Conservation (phyloP, 2,888 invertebrate genomes). For the Tachina grossa region DNA sequence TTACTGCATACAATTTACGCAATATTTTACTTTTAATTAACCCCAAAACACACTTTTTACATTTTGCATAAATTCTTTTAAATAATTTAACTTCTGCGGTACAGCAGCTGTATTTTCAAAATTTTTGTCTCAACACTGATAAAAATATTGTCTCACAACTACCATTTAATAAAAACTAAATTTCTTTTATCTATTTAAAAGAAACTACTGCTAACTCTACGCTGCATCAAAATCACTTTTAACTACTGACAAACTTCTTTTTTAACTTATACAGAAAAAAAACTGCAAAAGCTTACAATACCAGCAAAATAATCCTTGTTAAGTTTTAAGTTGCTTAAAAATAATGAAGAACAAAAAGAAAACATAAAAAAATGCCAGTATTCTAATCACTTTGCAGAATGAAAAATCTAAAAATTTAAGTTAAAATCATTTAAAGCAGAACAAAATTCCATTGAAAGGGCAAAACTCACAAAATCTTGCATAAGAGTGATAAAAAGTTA, state of each 20-base stretch:
- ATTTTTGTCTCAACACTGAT: too few species aligned
- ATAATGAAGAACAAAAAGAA: not conserved
- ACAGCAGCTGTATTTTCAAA: too few species aligned
- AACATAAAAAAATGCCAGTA: not conserved
- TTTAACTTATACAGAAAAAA: not conserved
- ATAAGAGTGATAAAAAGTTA: conserved; percentile 7
- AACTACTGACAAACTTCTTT: not conserved
- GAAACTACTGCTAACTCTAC: not conserved
- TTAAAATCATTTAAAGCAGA: conserved; percentile 9
- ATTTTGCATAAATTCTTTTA: too few species aligned
- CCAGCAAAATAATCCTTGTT: conserved; percentile 15
- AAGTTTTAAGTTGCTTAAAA: conserved; percentile 38
- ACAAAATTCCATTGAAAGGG: not conserved
- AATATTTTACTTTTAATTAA: too few species aligned
- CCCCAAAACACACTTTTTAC: too few species aligned
- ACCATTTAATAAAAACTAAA: not conserved
- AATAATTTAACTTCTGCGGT: too few species aligned
- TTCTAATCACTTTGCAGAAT: not conserved
- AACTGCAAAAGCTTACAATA: not conserved
- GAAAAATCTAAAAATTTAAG: not conserved
- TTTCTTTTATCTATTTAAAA: not conserved
- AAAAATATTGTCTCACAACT: too few species aligned
- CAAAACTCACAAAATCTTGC: conserved; percentile 30
- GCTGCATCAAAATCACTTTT: not conserved
- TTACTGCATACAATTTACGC: too few species aligned